Evolutionary conservation across 92 coral and sea anemone genomes (phyloP).

Genomic region (Muricea muricata): DNA sequence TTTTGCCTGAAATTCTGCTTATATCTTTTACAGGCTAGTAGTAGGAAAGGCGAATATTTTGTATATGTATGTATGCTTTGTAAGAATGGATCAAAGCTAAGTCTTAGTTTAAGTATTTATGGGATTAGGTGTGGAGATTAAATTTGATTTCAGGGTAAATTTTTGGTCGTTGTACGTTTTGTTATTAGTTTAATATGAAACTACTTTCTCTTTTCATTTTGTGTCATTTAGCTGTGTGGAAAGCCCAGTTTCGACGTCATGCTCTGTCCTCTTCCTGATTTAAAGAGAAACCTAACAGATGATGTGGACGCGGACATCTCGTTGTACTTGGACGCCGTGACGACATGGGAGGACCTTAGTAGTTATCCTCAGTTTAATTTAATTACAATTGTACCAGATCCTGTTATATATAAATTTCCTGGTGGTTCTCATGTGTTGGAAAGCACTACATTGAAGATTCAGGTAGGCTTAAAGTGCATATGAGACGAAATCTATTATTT

Average conservation of each 20-base stretch:
- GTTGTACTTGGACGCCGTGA: neutral
- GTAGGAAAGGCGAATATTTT: too few species aligned
- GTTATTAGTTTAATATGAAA: too few species aligned
- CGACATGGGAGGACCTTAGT: constrained; percentile 6
- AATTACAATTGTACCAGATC: constrained; percentile 19
- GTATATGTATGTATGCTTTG: too few species aligned
- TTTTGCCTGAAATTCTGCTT: too few species aligned
- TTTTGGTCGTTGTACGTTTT: too few species aligned
- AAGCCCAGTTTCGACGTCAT: neutral
- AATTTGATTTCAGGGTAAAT: too few species aligned
- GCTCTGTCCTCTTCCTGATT: neutral
- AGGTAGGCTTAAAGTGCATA: neutral
- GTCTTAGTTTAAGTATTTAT: too few species aligned
- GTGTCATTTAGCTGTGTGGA: neutral
- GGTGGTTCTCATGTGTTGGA: neutral
- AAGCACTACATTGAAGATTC: neutral
- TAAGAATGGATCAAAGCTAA: too few species aligned
- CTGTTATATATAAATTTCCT: constrained; percentile 3
- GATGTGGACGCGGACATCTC: neutral
- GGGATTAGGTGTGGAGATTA: too few species aligned
- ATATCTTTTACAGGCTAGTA: too few species aligned
- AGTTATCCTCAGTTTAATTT: constrained; percentile 6
- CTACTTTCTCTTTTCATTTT: constrained; percentile 55
- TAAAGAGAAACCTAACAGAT: neutral
- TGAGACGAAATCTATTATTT: too few species aligned